Evolutionary conservation across 2,888 invertebrate genomes (phyloP), one percentile per base, ranked within the genome.

Genomic region (Tachina fera): DNA sequence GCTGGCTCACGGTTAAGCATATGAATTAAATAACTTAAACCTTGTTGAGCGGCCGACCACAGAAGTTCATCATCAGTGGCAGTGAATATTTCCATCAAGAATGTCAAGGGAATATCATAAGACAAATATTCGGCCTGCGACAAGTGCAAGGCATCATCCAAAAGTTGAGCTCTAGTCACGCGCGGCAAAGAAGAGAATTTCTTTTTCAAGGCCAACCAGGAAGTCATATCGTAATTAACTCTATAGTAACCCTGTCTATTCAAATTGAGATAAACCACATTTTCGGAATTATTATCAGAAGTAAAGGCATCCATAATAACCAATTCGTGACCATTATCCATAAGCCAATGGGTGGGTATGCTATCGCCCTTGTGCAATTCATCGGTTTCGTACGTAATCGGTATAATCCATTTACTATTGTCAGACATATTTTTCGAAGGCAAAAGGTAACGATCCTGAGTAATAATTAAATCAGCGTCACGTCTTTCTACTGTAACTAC

Each of bases 91-190:
- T 93, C 92, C 80, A 93, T 89, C 1, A 94, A 90, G 89, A 95
- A 92, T 49, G 93, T 93, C 74, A 95, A 91, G 1, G 95, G 94
- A 75, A 94, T 93, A 70, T 94, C 93, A 87, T 95, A 95, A 77
- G 94, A 92, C 58, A 95, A 90, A 78, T 94, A 92, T 84, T 94
- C 94, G 0, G 94, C 94, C 79, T 94, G 92, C 0, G 95, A 94
- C 82, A 95, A 91, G 86, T 94, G 94, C 89, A 95, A 93, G 0
- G 95, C 93, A 91, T 97, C 96, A 88, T 95, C 95, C 49, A 97
- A 92, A 14, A 97, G 91, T 89, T 96, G 96, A 0, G 95, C 96
- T 85, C 96, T 93, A 80, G 95, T 95, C 1, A 94, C 92, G 0
- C 94, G 91, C 6, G 95, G 94, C 67, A 96, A 93, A 1, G 89